These are phyloP conservation scores for Thamnaconus septentrionalis DNA, from an alignment of 2,113 vertebrate species.

Conservation along the genomic window DNA sequence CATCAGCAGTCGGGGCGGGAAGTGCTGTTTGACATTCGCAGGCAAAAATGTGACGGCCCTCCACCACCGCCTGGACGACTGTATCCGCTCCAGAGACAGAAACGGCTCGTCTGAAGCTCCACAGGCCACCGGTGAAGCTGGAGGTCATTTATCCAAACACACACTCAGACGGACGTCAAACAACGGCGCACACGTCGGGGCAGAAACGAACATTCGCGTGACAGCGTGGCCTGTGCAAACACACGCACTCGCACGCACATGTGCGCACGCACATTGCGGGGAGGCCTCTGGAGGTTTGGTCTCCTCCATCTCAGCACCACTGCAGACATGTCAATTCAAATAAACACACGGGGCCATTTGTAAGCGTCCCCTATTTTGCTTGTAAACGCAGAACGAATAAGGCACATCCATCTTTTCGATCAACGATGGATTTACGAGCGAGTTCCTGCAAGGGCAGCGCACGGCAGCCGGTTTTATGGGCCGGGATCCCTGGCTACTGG, in stretches of 20 bases:
- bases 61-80: slow-evolving; percentile 2
- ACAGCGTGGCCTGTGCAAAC: not conserved
- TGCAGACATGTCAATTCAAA: slow-evolving; percentile 52
- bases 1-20: not conserved
- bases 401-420: slow-evolving; percentile 32
- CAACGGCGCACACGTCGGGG: slow-evolving; percentile 14
- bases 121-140: slow-evolving; percentile 32
- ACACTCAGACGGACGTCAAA: slow-evolving; percentile 28
- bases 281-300: slow-evolving; percentile 20
- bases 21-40: slow-evolving; percentile 39
- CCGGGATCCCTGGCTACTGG: not conserved
- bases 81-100: not conserved
- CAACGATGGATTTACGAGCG: slow-evolving; percentile 39
- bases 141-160: slow-evolving; percentile 44
- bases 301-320: slow-evolving; percentile 21
- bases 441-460: slow-evolving; percentile 20
- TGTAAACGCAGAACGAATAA: slow-evolving; percentile 23
- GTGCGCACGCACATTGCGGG: not conserved
- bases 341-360: slow-evolving; percentile 54
- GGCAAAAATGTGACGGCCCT: not conserved
- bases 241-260: not conserved
- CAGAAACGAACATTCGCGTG: slow-evolving; percentile 11
- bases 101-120: slow-evolving; percentile 21
- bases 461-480: slow-evolving; percentile 10
- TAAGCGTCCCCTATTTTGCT: slow-evolving; percentile 28